Evolutionary conservation across 2,888 invertebrate species (phyloP), one percentile per base, ranked within the genome.

Genomic region (Abrostola tripartita): DNA sequence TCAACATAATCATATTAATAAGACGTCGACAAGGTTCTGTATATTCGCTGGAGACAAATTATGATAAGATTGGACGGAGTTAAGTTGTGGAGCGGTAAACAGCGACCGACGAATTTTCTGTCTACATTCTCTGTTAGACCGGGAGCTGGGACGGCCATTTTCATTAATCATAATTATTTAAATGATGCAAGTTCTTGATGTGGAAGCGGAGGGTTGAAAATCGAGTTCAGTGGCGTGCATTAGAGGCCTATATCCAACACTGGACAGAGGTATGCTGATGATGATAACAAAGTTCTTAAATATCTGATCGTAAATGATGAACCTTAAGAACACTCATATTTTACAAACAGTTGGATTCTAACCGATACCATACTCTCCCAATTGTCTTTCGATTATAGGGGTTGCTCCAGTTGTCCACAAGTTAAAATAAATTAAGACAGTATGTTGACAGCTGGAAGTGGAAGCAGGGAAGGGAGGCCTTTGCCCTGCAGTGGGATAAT

Each of bases 41-140:
- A 65, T 47, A 74, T 58, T 74, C 68, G 64, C 59, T 61, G 38
- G 50, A 8, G 60, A 76, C 65, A 67, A 74, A 65, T 74, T 78
- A 65, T 63, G 71, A 63, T 68, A 64, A 75, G 62, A 78, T 78
- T 65, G 63, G 47, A 54, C 52, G 12, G 35, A 54, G 51, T 60
- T 60, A 52, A 74, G 67, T 74, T 77, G 56, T 57, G 49, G 41
- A 47, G 52, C 55, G 54, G 71, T 78, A 78, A 70, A 78, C 67
- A 78, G 41, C 47, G 64, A 54, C 41, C 52, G 50, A 47, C 14
- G 54, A 78, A 78, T 74, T 62, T 74, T 61, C 58, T 42, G 61
- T 78, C 57, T 11, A 55, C 64, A 54, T 66, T 54, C 58, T 60
- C 58, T 54, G 38, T 40, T 2, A 51, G 47, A 35, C 55, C 51